Evolutionary conservation across 2,797 vertebrate genomes (phyloP).

Genomic region (Pteronotus mesoamericanus): DNA sequence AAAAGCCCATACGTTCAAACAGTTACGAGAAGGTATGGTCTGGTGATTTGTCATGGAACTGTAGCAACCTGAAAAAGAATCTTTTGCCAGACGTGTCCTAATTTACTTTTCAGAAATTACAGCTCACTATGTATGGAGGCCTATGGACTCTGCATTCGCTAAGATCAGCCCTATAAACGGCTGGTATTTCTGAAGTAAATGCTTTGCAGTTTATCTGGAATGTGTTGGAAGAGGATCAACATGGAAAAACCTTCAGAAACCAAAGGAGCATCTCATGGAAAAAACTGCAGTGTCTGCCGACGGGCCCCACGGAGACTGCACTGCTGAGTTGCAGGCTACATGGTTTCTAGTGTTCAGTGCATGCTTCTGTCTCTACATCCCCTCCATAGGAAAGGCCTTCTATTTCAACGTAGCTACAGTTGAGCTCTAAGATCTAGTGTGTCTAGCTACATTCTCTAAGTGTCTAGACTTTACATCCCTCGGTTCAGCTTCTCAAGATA

Average conservation of each 20-base stretch:
- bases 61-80: not conserved
- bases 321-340: not conserved
- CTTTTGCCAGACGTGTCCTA: not conserved
- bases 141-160: not conserved
- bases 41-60: not conserved
- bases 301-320: not conserved
- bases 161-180: not conserved
- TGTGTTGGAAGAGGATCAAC: not conserved
- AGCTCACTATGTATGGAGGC: not conserved
- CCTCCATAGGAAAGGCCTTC: not conserved
- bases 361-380: not conserved
- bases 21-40: not conserved
- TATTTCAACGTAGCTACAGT: not conserved
- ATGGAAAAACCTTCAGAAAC: not conserved
- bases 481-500: conserved; percentile 16
- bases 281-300: not conserved
- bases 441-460: not conserved
- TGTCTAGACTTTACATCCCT: not conserved
- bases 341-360: not conserved
- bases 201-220: not conserved
- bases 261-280: not conserved
- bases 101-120: not conserved
- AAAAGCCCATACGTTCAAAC: not conserved
- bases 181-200: not conserved
- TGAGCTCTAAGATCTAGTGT: not conserved